Conservation (phyloP, 2,113 vertebrate species). For the Illadopsis cleaveri region DNA sequence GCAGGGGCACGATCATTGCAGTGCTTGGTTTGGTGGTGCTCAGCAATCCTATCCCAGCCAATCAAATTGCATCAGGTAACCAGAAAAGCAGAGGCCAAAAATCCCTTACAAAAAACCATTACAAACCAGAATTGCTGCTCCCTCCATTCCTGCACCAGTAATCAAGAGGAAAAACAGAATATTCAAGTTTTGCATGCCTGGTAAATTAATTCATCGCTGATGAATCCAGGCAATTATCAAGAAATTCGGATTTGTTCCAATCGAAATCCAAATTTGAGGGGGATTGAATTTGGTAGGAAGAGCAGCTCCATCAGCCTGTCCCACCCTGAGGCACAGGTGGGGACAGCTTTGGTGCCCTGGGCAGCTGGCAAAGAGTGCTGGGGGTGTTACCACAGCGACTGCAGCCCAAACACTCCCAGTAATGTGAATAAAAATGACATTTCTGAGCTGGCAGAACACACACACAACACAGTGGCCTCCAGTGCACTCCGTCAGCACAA, state of each 20-base stretch:
- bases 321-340: not conserved
- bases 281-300: not conserved
- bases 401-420: not conserved
- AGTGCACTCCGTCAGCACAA: fast-evolving
- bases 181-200: not conserved
- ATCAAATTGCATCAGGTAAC: not conserved
- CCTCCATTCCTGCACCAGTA: not conserved
- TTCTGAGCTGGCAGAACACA: not conserved
- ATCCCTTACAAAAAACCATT: not conserved
- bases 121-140: not conserved
- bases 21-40: not conserved
- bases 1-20: not conserved
- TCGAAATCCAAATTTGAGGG: not conserved
- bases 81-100: not conserved
- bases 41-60: not conserved
- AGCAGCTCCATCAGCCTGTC: not conserved
- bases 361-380: not conserved
- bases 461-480: no score
- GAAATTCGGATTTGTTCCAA: not conserved
- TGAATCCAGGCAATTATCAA: not conserved
- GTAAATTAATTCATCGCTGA: not conserved
- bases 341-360: not conserved
- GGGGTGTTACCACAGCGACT: not conserved
- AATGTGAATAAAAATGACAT: not conserved
- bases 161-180: not conserved